Evolutionary conservation across 1,140 invertebrate genomes (phyloP).

Genomic region (Drosophila ercepeae): DNA sequence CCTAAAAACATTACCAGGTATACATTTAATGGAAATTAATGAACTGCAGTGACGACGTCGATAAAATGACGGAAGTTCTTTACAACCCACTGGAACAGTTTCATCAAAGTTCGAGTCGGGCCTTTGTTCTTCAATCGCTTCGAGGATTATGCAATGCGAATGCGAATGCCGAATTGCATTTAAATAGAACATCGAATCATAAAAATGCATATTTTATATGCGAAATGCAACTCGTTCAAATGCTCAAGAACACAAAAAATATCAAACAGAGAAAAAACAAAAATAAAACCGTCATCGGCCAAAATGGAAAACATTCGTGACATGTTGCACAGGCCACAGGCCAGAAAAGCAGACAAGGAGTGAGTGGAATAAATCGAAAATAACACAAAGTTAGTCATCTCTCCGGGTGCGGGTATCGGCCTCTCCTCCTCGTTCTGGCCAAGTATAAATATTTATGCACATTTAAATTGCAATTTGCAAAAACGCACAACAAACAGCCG

Average conservation of each 20-base stretch:
- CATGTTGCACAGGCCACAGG: constrained; percentile 52
- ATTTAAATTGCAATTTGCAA: constrained; percentile 69
- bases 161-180: constrained; percentile 23
- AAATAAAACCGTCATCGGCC: constrained; percentile 35
- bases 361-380: constrained; percentile 41
- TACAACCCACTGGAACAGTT: no score
- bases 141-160: constrained; percentile 45
- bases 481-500: constrained; percentile 19
- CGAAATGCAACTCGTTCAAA: constrained; percentile 7
- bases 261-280: constrained; percentile 18
- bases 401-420: background rate
- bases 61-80: no score
- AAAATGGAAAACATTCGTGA: constrained; percentile 72
- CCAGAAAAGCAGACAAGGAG: constrained; percentile 10
- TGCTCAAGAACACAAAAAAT: constrained; percentile 29
- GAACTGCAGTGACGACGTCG: no score
- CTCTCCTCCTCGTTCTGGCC: constrained; percentile 10
- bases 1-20: no score
- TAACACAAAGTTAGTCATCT: constrained; percentile 63
- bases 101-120: background rate
- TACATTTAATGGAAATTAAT: background rate
- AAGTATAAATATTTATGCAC: constrained; percentile 47
- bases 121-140: background rate
- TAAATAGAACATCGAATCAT: constrained; percentile 28
- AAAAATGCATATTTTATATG: constrained; percentile 13